These are phyloP conservation scores for Pocillopora meandrina DNA, from an alignment of 92 coral and sea anemone species.

Conservation along the genomic window DNA sequence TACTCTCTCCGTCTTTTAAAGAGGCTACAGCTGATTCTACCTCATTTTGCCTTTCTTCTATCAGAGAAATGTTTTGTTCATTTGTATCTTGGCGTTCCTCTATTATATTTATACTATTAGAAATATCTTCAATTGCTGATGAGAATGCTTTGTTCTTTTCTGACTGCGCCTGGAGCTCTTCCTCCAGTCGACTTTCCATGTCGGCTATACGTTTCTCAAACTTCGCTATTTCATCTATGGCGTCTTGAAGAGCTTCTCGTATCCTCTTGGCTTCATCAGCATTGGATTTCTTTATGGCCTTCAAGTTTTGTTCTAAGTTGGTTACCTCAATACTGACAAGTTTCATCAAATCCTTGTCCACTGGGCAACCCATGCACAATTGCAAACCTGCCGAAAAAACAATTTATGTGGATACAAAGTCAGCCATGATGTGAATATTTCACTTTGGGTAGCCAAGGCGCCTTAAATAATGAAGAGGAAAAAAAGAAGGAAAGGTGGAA, in stretches of 20 bases:
- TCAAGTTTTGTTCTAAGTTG: constrained; percentile 38
- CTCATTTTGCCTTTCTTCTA: constrained; percentile 7
- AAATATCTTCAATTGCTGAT: background rate
- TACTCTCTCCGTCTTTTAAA: background rate
- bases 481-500: too few relatives aligned
- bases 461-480: too few relatives aligned
- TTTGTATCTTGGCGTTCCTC: constrained; percentile 5
- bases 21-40: background rate
- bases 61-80: background rate
- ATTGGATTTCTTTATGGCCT: constrained; percentile 21
- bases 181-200: constrained; percentile 9
- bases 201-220: constrained; percentile 27
- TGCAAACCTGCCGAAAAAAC: too few relatives aligned
- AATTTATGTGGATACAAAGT: too few relatives aligned
- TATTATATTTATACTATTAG: background rate
- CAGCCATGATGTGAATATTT: too few relatives aligned
- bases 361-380: constrained; percentile 18
- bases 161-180: background rate
- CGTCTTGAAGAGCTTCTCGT: constrained; percentile 45
- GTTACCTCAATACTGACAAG: constrained; percentile 62
- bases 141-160: background rate
- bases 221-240: constrained; percentile 53
- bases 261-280: constrained; percentile 64
- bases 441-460: too few relatives aligned
- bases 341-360: constrained; percentile 77